Evolutionary conservation across 2,797 vertebrate species (phyloP), one percentile per base, ranked within the genome.

Genomic region (Lacerta bilineata): DNA sequence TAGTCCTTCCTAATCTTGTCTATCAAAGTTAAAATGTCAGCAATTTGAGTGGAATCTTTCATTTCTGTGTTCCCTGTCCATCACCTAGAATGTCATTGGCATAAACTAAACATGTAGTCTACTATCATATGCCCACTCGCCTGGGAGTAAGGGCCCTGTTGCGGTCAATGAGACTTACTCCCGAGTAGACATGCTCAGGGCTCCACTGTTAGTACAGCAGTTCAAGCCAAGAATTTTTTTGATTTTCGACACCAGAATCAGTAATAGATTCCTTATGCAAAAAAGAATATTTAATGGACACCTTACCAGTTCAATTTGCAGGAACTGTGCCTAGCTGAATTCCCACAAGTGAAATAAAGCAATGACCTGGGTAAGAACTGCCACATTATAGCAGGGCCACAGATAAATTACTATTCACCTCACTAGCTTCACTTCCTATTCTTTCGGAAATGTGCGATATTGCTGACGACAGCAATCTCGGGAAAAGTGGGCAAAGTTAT

Each of bases 321-420:
- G 87, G 93, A 87, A 0, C 0, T 91, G 87, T 92, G 84, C 86
- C 83, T 91, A 79, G 59, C 89, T 94, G 36, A 79, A 95, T 92
- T 94, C 93, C 91, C 92, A 91, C 23, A 80, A 85, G 75, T 90
- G 90, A 92, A 91, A 92, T 93, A 94, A 93, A 92, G 90, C 74
- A 74, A 88, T 91, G 88, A 69, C 87, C 91, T 15, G 59, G 68
- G 83, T 93, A 89, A 92, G 93, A 95, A 92, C 83, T 90, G 87
- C 85, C 87, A 91, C 91, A 90, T 95, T 95, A 94, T 23, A 36
- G 89, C 93, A 94, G 88, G 0, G 0, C 86, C 77, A 87, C 50
- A 93, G 91, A 93, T 8, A 93, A 92, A 94, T 94, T 93, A 83
- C 88, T 93, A 80, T 89, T 94, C 91, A 85, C 93, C 93, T 91